Percentiles rank a stretch among this genome's conserved stretches.
Conservation (phyloP, 1,140 invertebrate genomes). For the Pollicipes pollicipes region DNA sequence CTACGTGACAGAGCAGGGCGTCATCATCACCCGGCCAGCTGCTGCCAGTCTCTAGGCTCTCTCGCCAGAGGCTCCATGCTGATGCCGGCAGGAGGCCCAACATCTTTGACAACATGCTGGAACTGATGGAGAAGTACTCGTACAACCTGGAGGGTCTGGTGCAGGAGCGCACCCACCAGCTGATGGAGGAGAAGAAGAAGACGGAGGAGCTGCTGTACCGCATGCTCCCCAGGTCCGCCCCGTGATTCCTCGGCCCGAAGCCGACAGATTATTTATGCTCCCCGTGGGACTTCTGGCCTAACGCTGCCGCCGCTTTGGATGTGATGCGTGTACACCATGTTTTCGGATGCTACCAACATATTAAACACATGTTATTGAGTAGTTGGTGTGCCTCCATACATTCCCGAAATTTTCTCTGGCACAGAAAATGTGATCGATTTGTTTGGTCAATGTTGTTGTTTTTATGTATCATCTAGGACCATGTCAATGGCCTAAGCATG, state of each 20-base stretch:
- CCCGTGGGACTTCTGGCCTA: neutral
- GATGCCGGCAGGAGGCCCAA: constrained; percentile 82
- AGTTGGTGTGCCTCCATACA: no score
- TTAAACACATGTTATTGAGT: no score
- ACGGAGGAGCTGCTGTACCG: constrained; percentile 78
- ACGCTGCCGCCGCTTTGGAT: no score
- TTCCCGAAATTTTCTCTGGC: no score
- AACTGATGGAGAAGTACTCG: constrained; percentile 79
- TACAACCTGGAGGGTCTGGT: constrained; percentile 75
- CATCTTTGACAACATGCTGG: constrained; percentile 81
- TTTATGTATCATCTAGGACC: no score
- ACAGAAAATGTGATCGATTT: no score
- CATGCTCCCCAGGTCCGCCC: constrained; percentile 83
- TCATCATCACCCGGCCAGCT: no score
- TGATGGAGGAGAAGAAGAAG: constrained; percentile 91
- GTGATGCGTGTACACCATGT: no score
- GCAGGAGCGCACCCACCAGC: constrained; percentile 77
- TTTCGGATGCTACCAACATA: no score
- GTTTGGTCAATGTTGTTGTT: no score
- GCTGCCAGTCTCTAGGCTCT: constrained; percentile 14
- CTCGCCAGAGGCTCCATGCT: neutral
- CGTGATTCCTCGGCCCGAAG: constrained; percentile 24
- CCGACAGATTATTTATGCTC: neutral
- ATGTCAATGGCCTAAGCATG: no score
- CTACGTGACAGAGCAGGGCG: no score